A percentile compares a stretch with the other conserved stretches of the same genome.
Conservation (phyloP, 2,113 vertebrate species). For the Malurus elegans region DNA sequence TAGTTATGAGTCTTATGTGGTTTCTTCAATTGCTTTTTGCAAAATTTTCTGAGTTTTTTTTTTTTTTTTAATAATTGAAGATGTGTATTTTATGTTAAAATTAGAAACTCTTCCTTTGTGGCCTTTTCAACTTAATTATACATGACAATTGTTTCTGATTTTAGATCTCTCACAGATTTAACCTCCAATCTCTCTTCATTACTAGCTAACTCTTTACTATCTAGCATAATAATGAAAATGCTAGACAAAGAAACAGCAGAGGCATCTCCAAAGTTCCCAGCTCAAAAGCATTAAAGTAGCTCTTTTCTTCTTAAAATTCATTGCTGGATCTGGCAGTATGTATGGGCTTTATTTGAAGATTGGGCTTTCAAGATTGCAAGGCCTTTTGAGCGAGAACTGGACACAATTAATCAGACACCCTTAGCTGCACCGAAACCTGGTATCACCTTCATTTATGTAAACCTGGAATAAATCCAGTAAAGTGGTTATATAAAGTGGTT, state of each 20-base stretch:
- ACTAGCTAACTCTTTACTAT: slow-evolving; percentile 4
- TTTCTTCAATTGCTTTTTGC: slow-evolving; percentile 27
- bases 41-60: background rate
- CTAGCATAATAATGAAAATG: slow-evolving; percentile 18
- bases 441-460: background rate
- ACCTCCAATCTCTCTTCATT: slow-evolving; percentile 29
- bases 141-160: slow-evolving; percentile 54
- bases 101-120: slow-evolving; percentile 45
- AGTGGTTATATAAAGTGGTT: background rate
- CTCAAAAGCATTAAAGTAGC: background rate
- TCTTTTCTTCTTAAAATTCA: background rate
- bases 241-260: background rate
- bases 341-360: background rate
- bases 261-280: background rate
- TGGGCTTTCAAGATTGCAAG: background rate
- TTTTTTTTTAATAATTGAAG: background rate
- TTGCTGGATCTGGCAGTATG: background rate
- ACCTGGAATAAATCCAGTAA: background rate
- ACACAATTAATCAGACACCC: background rate
- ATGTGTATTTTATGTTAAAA: slow-evolving; percentile 52
- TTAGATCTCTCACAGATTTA: slow-evolving; percentile 24
- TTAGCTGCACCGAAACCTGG: background rate
- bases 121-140: slow-evolving; percentile 66
- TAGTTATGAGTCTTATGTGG: background rate
- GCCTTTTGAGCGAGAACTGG: background rate